phyloP scores from a whole-genome alignment of 2,113 vertebrate species.

The Etheostoma cragini region DNA sequence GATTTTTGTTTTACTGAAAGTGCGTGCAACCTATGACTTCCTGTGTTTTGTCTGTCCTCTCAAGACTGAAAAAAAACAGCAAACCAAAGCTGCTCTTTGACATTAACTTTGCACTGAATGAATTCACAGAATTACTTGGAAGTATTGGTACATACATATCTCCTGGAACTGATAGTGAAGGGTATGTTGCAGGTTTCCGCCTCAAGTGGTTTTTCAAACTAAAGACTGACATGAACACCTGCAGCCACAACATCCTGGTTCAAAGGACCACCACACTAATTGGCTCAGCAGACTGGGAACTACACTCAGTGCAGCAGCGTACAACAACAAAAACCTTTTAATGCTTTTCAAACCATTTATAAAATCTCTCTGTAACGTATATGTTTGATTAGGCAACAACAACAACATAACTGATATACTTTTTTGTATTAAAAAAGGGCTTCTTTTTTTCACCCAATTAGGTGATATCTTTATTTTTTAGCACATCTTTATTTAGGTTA shows the following conservation, averaged over 20 bases:
- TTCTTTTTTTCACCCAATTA: slow-evolving; percentile 1
- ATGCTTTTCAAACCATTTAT: slow-evolving; percentile 20
- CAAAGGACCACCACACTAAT: slow-evolving; percentile 10
- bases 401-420: neutral
- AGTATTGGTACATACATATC: neutral
- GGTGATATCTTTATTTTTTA: neutral
- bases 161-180: neutral
- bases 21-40: neutral
- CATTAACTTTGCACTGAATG: neutral
- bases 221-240: neutral
- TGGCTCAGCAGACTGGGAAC: slow-evolving; percentile 24
- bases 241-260: slow-evolving; percentile 26
- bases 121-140: neutral
- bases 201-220: slow-evolving; percentile 11
- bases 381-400: neutral
- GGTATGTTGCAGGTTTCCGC: neutral
- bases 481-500: slow-evolving; percentile 28
- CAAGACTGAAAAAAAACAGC: neutral
- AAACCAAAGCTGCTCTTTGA: neutral
- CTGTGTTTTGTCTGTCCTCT: neutral
- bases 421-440: neutral
- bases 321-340: slow-evolving; percentile 24
- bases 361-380: neutral
- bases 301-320: neutral
- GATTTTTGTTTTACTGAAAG: neutral